These are phyloP conservation scores for Serrognathus titanus DNA, from an alignment of 2,888 invertebrate genomes.

Conservation along the genomic window DNA sequence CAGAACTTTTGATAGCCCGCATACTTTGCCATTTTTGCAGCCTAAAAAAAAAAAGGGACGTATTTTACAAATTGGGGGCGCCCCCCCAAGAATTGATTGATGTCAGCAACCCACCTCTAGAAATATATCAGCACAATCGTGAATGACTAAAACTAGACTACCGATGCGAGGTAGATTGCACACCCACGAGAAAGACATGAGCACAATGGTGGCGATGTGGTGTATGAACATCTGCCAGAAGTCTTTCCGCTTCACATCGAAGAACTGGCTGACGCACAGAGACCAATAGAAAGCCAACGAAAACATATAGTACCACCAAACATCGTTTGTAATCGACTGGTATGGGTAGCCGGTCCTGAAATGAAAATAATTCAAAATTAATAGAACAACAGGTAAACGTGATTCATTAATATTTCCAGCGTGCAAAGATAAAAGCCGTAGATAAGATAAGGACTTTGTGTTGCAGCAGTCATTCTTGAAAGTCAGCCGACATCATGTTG, in stretches of 20 bases:
- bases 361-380: conserved; percentile 10
- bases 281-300: conserved; percentile 96
- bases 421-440: background rate
- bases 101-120: conserved; percentile 61
- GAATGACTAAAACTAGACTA: conserved; percentile 80
- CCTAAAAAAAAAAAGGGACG: conserved; percentile 54
- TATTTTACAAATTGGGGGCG: background rate
- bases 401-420: background rate
- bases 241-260: conserved; percentile 89
- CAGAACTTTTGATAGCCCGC: conserved; percentile 84
- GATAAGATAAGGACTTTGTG: background rate
- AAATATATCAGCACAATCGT: conserved; percentile 88
- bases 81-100: background rate
- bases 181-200: conserved; percentile 92
- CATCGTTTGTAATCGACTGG: conserved; percentile 73
- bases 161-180: conserved; percentile 92
- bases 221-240: conserved; percentile 99
- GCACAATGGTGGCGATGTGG: conserved; percentile 87
- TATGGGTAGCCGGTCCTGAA: conserved; percentile 52
- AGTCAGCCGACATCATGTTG: conserved; percentile 19
- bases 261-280: conserved; percentile 86
- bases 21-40: conserved; percentile 93
- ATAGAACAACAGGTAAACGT: background rate
- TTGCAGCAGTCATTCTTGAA: background rate
- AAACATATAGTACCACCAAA: conserved; percentile 98